Percentiles rank a stretch among this genome's conserved stretches.
Evolutionary conservation across 2,113 vertebrate genomes (phyloP).

Genomic region (Ramphastos sulfuratus): DNA sequence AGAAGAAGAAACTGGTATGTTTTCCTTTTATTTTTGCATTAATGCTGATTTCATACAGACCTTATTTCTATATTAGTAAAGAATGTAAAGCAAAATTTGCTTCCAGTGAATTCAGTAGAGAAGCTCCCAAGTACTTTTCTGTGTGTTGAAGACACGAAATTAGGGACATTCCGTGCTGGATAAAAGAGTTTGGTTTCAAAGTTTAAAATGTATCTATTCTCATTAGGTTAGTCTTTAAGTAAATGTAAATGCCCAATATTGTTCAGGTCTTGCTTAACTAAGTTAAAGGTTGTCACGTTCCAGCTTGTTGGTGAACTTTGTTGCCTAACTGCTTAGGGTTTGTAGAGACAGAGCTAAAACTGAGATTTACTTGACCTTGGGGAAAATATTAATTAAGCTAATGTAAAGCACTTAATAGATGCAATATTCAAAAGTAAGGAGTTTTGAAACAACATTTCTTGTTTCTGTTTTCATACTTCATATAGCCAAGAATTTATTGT

Average conservation of each 20-base stretch:
- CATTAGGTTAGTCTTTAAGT: slow-evolving; percentile 3
- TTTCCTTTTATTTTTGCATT: slow-evolving; percentile 58
- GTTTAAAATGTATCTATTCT: not conserved
- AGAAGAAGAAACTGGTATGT: slow-evolving; percentile 92
- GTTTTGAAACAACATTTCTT: not conserved
- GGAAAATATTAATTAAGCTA: not conserved
- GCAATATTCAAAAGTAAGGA: not conserved
- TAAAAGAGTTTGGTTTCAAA: not conserved
- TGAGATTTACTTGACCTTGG: slow-evolving; percentile 27
- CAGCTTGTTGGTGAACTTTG: not conserved
- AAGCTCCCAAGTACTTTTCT: not conserved
- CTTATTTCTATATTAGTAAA: slow-evolving; percentile 25
- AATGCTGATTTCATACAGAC: slow-evolving; percentile 44
- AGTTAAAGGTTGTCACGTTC: slow-evolving; percentile 28
- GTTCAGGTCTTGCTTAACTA: slow-evolving; percentile 33
- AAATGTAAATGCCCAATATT: not conserved
- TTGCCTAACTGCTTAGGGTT: slow-evolving; percentile 23
- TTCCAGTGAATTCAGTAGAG: not conserved
- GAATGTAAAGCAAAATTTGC: not conserved
- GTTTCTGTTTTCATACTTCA: not conserved
- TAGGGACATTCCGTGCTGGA: not conserved
- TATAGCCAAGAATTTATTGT: not conserved
- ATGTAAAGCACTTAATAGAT: not conserved
- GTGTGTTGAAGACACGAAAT: not conserved
- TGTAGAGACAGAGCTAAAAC: not conserved